Base-by-base conservation (phyloP, 2,888 invertebrate species). In the Oxycera nigricornis region DNA sequence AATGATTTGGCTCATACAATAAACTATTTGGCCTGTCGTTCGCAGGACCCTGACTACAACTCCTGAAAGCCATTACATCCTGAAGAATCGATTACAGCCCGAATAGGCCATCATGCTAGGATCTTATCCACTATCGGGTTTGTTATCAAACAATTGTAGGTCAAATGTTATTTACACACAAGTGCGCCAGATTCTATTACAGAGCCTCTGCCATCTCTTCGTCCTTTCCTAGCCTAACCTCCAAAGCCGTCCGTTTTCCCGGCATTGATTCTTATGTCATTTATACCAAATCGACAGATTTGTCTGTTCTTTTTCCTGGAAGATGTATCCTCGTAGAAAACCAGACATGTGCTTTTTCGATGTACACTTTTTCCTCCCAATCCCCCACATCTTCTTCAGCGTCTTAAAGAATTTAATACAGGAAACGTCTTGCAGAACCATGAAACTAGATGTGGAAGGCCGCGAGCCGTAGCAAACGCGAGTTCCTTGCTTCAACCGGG, bases 71-170 rank as follows among this genome's bases (percentile, higher is more conserved):
- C 4, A 24, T 50, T 50, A 50, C 24, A 55, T 6, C 24, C 24
- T 22, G 6, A 55, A 61, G 61, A 3, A 61, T 61, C 61, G 35
- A 61, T 61, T 61, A 17, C 31, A 14, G 2, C 61, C 31, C 30
- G 17, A 30, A 61, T 20, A 30, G n/a, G 17, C 2, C n/a, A 30
- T 11, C 17, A 50, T 9, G 14, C 7, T 9, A 39, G 24, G 24
- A 57, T 57, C 57, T 62, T 24, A 9, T n/a, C 3, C 67, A 17
- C 30, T 72, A 57, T 72, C 72, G 57, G 26, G 31, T 35, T 67
- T 50, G 35, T 35, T 57, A 55, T 35, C 72, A 55, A 55, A 57
- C 72, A 57, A 72, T 72, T 57, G 55, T 7, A 28, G 72, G 55
- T 41, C 72, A 57, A 72, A 72, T 72, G 55, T 55, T 57, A 57